Evolutionary conservation across 2,888 invertebrate genomes (phyloP), one percentile per base, ranked within the genome.

Genomic region (Pharmacophagus antenor): DNA sequence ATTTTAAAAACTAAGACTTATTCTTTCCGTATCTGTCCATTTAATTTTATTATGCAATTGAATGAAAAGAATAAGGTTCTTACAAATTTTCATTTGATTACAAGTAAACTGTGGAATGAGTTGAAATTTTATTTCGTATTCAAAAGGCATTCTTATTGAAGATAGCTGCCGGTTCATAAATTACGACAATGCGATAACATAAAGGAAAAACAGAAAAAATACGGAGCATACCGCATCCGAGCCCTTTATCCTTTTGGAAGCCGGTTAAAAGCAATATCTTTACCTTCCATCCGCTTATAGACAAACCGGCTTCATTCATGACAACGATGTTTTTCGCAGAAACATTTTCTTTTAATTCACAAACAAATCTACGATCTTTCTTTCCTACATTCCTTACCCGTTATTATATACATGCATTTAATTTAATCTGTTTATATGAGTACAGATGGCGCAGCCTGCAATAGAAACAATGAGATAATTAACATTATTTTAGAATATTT

Each of bases 111-210:
- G n/a, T n/a, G n/a, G n/a, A n/a, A n/a, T n/a, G n/a, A 63, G 71
- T 10, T 18, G 12, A 37, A 21, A 8, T 42, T 58, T 58, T 54
- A 58, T 49, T 58, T 58, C 21, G 42, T 57, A 17, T 18, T 51
- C 23, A 15, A 10, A 7, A 8, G 5, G 15, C 42, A 20, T 31
- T 46, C 21, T 27, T 27, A 27, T 27, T 27, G 27, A 27, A n/a
- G n/a, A n/a, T n/a, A n/a, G n/a, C n/a, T n/a, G n/a, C n/a, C n/a
- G n/a, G n/a, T n/a, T 27, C 7, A 27, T 27, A 27, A 27, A 27
- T 27, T 27, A 10, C 7, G 27, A 27, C 10, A 2, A 27, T 27
- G 10, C 10, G 10, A 27, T 27, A 8, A 8, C 27, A 27, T 27
- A 10, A 27, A 27, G 7, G 10, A 8, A 27, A 27, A 27, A n/a